Evolutionary conservation across 2,888 invertebrate species (phyloP).

Genomic region (Actias luna): DNA sequence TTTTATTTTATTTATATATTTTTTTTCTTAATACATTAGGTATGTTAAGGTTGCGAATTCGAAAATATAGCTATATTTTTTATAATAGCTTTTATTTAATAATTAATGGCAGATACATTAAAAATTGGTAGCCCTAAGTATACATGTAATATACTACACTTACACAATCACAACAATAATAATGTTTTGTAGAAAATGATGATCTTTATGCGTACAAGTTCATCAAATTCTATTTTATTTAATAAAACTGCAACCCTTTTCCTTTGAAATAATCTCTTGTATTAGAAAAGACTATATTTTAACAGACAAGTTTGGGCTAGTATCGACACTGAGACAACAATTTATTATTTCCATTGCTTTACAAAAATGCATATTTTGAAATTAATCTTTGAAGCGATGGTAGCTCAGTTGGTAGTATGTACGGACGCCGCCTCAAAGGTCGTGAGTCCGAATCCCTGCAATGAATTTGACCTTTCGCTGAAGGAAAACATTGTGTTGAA

Average conservation of each 20-base stretch:
- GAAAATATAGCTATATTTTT: not conserved
- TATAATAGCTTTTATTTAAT: not conserved
- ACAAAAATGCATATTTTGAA: no score
- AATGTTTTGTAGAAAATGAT: not conserved
- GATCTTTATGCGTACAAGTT: not conserved
- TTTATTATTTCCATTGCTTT: no score
- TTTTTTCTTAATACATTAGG: not conserved
- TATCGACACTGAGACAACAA: no score
- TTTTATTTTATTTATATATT: no score
- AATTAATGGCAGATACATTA: not conserved
- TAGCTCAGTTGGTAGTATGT: no score
- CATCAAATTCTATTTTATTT: not conserved
- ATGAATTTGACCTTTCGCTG: no score
- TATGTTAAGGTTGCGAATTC: not conserved
- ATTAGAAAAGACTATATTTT: no score
- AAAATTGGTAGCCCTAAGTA: constrained; percentile 4
- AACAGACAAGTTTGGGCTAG: no score
- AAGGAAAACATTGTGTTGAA: no score
- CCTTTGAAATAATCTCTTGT: not conserved
- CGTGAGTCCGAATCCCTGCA: no score
- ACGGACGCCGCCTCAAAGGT: no score
- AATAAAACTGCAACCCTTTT: not conserved
- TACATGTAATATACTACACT: constrained; percentile 1
- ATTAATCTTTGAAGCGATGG: no score
- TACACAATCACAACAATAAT: constrained; percentile 1